Conservation (phyloP, 2,888 invertebrate genomes). For the Nyleta sp. region DNA sequence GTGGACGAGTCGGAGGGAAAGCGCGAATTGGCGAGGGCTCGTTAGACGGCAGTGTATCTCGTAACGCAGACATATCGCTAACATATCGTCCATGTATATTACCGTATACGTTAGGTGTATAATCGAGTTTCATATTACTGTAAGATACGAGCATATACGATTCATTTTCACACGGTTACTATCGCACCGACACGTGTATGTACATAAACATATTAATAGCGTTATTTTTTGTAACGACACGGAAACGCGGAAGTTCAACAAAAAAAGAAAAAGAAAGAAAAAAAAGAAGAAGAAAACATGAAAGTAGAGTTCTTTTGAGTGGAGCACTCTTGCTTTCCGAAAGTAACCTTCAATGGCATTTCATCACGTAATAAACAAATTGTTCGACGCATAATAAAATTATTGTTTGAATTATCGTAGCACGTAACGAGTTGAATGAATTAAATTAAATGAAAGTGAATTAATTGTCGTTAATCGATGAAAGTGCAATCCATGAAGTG, state of each 20-base stretch:
- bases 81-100: constrained; percentile 63
- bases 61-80: constrained; percentile 60
- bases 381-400: constrained; percentile 25
- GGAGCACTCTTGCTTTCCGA: constrained; percentile 29
- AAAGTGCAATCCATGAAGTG: constrained; percentile 49
- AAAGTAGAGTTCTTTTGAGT: constrained; percentile 25
- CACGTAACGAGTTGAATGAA: no score
- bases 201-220: constrained; percentile 53
- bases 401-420: no score
- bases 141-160: constrained; percentile 49
- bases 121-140: constrained; percentile 52
- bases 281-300: no score
- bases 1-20: no score
- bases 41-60: no score
- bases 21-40: no score
- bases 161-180: constrained; percentile 55
- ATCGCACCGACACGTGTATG: constrained; percentile 43
- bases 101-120: constrained; percentile 54
- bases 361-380: constrained; percentile 20
- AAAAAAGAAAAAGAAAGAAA: no score
- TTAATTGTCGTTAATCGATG: no score
- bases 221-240: constrained; percentile 54
- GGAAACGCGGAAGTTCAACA: constrained; percentile 22
- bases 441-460: no score
- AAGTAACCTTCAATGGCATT: constrained; percentile 30